Percentiles rank a stretch among this genome's conserved stretches.
Conservation (phyloP, 2,888 invertebrate species). For the Mesorhabditis belari region DNA sequence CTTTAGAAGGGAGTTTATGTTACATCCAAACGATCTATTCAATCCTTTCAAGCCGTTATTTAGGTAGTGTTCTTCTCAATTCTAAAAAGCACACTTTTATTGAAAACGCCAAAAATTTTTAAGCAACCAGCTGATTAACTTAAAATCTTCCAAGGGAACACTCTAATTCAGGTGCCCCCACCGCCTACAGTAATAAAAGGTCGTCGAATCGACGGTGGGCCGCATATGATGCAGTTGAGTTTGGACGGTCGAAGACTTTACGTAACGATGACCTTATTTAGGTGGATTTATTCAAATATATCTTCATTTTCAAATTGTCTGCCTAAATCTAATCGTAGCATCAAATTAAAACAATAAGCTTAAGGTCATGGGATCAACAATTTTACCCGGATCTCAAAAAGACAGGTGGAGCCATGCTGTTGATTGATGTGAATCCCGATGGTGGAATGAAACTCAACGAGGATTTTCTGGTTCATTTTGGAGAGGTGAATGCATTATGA, state of each 20-base stretch:
- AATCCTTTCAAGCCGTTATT: too few species aligned
- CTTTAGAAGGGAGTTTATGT: too few species aligned
- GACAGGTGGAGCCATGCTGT: slow-evolving; percentile 62
- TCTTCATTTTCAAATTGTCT: too few species aligned
- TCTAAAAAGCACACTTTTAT: too few species aligned
- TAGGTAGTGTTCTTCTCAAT: too few species aligned
- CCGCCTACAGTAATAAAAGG: slow-evolving; percentile 69
- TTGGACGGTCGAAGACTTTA: slow-evolving; percentile 88
- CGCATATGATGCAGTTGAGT: slow-evolving; percentile 94
- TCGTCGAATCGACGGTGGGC: slow-evolving; percentile 71
- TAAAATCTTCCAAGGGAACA: too few species aligned
- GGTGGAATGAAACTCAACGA: slow-evolving; percentile 81
- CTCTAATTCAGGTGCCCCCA: slow-evolving; percentile 53
- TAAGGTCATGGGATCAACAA: slow-evolving; percentile 81
- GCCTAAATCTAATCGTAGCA: too few species aligned
- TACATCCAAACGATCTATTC: too few species aligned
- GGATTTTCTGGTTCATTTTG: slow-evolving; percentile 84
- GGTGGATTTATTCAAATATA: slow-evolving; percentile 53
- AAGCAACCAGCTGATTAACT: too few species aligned
- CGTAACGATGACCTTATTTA: slow-evolving; percentile 79
- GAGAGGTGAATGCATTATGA: too few species aligned
- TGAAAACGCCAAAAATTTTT: too few species aligned
- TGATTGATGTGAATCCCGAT: slow-evolving; percentile 74
- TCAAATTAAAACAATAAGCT: too few species aligned
- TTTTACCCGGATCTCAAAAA: slow-evolving; percentile 79